These are phyloP conservation scores for Gymnosoma rotundatum DNA, from an alignment of 2,888 invertebrate genomes.

Conservation along the genomic window DNA sequence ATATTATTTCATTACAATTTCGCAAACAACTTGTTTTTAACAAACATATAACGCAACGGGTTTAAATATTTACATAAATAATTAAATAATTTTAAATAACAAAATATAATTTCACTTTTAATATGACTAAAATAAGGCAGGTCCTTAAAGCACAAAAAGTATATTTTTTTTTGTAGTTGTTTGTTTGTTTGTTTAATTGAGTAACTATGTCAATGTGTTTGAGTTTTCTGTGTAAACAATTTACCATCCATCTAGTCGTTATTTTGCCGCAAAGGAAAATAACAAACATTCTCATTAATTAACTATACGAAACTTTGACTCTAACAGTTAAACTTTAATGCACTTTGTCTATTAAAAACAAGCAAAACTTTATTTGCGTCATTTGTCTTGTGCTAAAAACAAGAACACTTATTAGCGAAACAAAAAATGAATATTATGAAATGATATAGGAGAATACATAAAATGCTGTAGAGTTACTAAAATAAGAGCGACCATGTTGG, in stretches of 20 bases:
- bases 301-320: constrained; percentile 60
- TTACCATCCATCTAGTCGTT: constrained; percentile 31
- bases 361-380: constrained; percentile 54
- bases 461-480: neutral
- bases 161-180: neutral
- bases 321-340: constrained; percentile 62
- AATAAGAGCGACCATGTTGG: neutral
- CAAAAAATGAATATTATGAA: neutral
- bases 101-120: neutral
- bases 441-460: neutral
- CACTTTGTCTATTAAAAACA: constrained; percentile 59
- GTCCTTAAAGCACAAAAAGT: neutral
- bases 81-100: neutral
- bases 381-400: constrained; percentile 52
- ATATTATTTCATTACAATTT: neutral
- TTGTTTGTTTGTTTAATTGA: constrained; percentile 5
- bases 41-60: too few relatives aligned
- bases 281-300: constrained; percentile 60
- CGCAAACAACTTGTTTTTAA: too few relatives aligned
- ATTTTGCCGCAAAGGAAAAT: constrained; percentile 35
- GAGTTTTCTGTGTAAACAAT: constrained; percentile 30
- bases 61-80: neutral
- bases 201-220: neutral
- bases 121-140: neutral
- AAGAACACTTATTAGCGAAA: constrained; percentile 1